Base-by-base conservation (phyloP, 2,113 vertebrate genomes). In the Mormoops blainvillei region DNA sequence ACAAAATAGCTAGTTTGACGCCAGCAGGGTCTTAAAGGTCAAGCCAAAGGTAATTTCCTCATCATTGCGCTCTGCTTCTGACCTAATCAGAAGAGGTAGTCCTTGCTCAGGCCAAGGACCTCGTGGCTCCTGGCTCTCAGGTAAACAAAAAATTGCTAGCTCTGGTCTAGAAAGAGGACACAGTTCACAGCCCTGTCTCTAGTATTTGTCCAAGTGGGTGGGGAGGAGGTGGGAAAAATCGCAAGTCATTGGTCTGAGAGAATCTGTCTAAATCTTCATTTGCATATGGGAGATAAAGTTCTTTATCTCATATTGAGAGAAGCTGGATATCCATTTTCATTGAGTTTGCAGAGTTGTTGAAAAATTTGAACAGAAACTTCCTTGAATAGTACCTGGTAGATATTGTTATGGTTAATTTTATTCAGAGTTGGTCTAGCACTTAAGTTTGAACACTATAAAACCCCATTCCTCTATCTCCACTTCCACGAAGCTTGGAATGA, bases 91-190 rank as follows among this genome's bases (percentile, higher is more conserved):
- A 74, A 90, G 77, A 87, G 80, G 90, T 3, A 8, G 20, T 43
- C 33, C 7, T 0, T 0, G 16, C 50, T n/a, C 26, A 85, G 92
- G 93, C 77, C 97, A 96, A 93, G 73, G 96, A 96, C 97, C 76
- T 61, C 20, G 48, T 26, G 92, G 92, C 43, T 87, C 65, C 58
- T 71, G 65, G 77, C 94, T 80, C 89, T 33, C 11, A 3, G 26
- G 93, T 87, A 93, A 97, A 97, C 83, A 97, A 65, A 92, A 88
- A 85, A 58, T 7, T 92, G 95, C 84, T 89, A 56, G 6, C 41
- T 56, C 52, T 67, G 58, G 31, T 24, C 45, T 71, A n/a, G 31
- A 52, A 19, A 77, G 48, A 80, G 96, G 84, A 48, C 94, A 81
- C 74, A 87, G 95, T 83, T 89, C 87, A 81, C 52, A 82, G 89